A percentile compares a stretch with the other conserved stretches of the same genome.
phyloP scores from a whole-genome alignment of 92 coral and sea anemone species.

The Metridium senile region DNA sequence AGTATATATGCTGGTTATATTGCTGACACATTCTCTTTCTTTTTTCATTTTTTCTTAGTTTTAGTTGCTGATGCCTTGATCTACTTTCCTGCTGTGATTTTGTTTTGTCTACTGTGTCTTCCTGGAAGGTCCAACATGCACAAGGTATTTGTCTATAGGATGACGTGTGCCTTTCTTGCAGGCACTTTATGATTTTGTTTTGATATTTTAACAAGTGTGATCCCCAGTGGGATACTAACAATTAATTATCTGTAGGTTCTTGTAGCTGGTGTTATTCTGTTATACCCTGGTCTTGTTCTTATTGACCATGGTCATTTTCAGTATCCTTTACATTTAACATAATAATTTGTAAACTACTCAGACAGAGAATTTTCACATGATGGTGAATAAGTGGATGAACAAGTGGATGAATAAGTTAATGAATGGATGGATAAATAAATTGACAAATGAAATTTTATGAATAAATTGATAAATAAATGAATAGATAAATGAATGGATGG shows the following conservation, averaged over 20 bases:
- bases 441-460: no score
- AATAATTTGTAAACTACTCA: no score
- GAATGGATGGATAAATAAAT: no score
- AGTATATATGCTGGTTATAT: no score
- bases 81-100: constrained; percentile 81
- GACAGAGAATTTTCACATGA: not conserved
- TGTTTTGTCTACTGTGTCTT: constrained; percentile 69
- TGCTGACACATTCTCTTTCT: not conserved
- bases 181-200: no score
- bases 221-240: no score
- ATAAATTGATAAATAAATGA: no score
- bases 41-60: constrained; percentile 44
- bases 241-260: constrained; percentile 42
- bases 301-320: constrained; percentile 99
- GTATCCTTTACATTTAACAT: constrained; percentile 86
- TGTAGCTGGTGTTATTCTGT: constrained; percentile 56
- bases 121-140: constrained; percentile 49
- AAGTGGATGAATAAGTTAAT: no score
- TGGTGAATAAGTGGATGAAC: no score
- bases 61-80: constrained; percentile 78
- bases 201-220: no score
- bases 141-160: constrained; percentile 53
- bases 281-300: constrained; percentile 85
- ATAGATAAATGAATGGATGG: no score
- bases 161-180: no score